These are phyloP conservation scores for Phalacrocorax pelagicus DNA, from an alignment of 2,113 vertebrate species.

Conservation along the genomic window DNA sequence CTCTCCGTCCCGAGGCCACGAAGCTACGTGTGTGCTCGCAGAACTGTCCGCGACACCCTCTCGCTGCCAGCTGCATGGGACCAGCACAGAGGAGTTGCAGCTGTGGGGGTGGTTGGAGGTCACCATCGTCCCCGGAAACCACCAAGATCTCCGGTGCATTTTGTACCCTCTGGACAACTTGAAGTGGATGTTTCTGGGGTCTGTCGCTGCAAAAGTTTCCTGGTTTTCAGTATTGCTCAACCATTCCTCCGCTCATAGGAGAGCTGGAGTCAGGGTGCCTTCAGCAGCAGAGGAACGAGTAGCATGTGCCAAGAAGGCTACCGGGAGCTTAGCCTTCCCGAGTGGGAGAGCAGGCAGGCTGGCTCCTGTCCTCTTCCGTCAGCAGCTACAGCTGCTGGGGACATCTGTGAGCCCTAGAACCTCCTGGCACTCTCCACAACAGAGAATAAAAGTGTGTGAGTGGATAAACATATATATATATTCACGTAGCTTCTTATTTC, in stretches of 20 bases:
- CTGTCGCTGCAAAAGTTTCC: neutral
- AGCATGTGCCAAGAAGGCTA: rapidly evolving
- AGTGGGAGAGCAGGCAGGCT: neutral
- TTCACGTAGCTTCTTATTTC: neutral
- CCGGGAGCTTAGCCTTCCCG: neutral
- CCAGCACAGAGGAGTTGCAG: neutral
- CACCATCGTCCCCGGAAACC: neutral
- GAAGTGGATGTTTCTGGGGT: neutral
- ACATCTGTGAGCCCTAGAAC: neutral
- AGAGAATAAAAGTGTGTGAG: neutral
- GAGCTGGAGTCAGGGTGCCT: neutral
- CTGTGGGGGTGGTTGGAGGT: rapidly evolving
- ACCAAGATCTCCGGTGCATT: neutral
- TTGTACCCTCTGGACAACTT: neutral
- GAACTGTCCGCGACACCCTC: rapidly evolving
- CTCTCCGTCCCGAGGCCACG: rapidly evolving
- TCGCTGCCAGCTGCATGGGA: too few relatives aligned
- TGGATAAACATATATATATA: neutral
- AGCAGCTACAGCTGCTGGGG: neutral
- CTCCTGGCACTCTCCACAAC: neutral
- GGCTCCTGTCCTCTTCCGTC: neutral
- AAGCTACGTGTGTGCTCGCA: rapidly evolving
- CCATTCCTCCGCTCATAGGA: neutral
- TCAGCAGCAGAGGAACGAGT: neutral
- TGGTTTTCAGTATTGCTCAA: constrained; percentile 14